phyloP scores from a whole-genome alignment of 1,140 invertebrate genomes.

The Drosophila simulans region DNA sequence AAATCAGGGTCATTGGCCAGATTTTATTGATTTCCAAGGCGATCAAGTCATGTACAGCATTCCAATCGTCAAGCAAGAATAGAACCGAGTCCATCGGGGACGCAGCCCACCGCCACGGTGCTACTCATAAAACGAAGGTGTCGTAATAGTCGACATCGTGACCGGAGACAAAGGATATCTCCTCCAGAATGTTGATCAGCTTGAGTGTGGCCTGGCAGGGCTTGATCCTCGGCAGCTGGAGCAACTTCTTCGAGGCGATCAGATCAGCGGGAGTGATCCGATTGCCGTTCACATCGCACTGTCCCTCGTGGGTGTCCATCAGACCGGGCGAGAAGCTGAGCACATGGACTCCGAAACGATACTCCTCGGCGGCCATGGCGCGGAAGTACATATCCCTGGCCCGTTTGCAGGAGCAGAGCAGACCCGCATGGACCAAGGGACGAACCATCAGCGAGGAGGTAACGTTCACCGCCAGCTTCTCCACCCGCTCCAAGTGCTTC shows the following conservation, averaged over 20 bases:
- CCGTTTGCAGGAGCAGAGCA: constrained; percentile 94
- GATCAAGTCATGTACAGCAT: constrained; percentile 33
- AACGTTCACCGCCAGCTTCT: constrained; percentile 91
- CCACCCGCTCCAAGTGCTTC: constrained; percentile 74
- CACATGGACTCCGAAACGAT: constrained; percentile 87
- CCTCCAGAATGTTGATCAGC: constrained; percentile 76
- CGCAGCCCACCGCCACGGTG: constrained; percentile 56
- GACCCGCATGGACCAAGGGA: constrained; percentile 89
- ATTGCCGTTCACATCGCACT: constrained; percentile 79
- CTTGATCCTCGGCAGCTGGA: constrained; percentile 42
- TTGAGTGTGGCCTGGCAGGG: constrained; percentile 63
- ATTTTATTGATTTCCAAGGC: constrained; percentile 54
- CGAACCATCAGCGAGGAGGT: constrained; percentile 93
- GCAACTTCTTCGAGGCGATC: constrained; percentile 11
- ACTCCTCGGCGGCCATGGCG: constrained; percentile 90
- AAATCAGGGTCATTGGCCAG: constrained; percentile 48
- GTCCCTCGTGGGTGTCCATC: constrained; percentile 90
- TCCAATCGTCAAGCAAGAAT: constrained; percentile 21
- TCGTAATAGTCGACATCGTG: constrained; percentile 82
- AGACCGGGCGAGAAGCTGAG: constrained; percentile 97
- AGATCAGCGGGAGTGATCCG: constrained; percentile 47
- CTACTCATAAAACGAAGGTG: constrained; percentile 81
- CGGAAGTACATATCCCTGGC: constrained; percentile 96
- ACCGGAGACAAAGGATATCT: constrained; percentile 75
- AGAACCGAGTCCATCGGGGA: constrained; percentile 38